Evolutionary conservation across 30 jellyfish, hydroid and myxozoan genomes (phyloP), one percentile per base, ranked within the genome.

Genomic region (Cassiopea andromeda): DNA sequence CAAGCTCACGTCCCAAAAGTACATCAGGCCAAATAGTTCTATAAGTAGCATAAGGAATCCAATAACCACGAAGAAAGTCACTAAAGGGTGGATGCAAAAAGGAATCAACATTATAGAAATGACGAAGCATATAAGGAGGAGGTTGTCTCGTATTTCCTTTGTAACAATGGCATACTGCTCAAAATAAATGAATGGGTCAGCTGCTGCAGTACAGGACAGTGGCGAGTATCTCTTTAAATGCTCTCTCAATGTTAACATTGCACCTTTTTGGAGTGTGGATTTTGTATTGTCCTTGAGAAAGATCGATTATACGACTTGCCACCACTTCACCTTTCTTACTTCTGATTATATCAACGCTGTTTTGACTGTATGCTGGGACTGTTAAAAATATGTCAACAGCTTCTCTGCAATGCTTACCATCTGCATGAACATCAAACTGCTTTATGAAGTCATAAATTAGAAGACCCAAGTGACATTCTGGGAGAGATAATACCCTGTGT

Each of bases 1-100:
- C 82, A 95, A 89, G 44, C 97, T 83, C 46, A 95, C 94, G 54
- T 74, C 85, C 99, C 99, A 95, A 43, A 95, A 46, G 80, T 90
- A 90, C 99, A 95, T 95, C 84, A 91, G 43, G 61, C 98, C 99
- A 70, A 95, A 77, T 44, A 95, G 69, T 69, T 95, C 97, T 44
- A 95, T 75, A 15, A 95, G 77, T 47, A 95, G 93, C 48, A 87
- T 10, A 12, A 74, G 47, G 91, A 95, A 95, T n/a, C 94, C 90
- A n/a, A 83, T 45, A 45, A 91, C 69, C 1, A 95, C 90, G 48
- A 91, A 44, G 78, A 95, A 72, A 12, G 93, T 78, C 15, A 88
- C 76, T 6, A 82, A 73, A 6, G 99, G 99, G 64, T 95, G 98
- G 48, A 90, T 83, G 77, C 97, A 83, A 78, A 92, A 95, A 10